Conservation (phyloP, 2,888 invertebrate genomes). For the Troides helena region DNA sequence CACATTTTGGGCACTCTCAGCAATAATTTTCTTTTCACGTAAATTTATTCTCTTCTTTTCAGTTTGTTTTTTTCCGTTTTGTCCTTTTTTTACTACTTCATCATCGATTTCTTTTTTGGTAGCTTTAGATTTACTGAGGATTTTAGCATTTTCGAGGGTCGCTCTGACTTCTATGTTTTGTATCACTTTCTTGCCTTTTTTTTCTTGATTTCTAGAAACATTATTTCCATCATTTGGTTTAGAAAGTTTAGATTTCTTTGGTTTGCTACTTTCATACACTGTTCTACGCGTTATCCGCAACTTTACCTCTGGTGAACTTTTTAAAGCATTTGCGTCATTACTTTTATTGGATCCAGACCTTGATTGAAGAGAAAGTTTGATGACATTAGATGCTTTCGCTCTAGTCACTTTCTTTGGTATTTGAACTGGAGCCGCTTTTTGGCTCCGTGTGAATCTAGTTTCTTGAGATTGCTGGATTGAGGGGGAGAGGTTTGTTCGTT, state of each 20-base stretch:
- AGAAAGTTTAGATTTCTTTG: neutral
- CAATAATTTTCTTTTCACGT: slow-evolving; percentile 5
- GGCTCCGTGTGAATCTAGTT: slow-evolving; percentile 37
- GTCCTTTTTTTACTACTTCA: neutral
- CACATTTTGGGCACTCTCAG: neutral
- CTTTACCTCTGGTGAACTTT: slow-evolving; percentile 20
- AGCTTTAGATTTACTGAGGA: neutral
- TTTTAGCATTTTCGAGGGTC: no score
- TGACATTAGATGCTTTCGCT: slow-evolving; percentile 6
- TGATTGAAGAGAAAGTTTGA: slow-evolving; percentile 29
- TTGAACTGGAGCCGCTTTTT: slow-evolving; percentile 16
- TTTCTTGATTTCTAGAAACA: no score
- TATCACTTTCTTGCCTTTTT: neutral
- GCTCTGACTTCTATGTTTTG: neutral
- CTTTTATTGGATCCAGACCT: slow-evolving; percentile 42
- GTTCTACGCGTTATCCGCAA: slow-evolving; percentile 36
- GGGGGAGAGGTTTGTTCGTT: neutral
- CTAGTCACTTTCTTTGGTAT: slow-evolving; percentile 6
- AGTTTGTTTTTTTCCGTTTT: no score
- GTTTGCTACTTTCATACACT: slow-evolving; percentile 1
- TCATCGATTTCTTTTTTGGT: neutral
- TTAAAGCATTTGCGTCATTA: slow-evolving; percentile 7
- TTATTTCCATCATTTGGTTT: neutral
- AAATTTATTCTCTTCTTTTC: neutral
- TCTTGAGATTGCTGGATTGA: slow-evolving; percentile 25